phyloP scores from a whole-genome alignment of 2,113 vertebrate genomes.

The Burhinus oedicnemus region DNA sequence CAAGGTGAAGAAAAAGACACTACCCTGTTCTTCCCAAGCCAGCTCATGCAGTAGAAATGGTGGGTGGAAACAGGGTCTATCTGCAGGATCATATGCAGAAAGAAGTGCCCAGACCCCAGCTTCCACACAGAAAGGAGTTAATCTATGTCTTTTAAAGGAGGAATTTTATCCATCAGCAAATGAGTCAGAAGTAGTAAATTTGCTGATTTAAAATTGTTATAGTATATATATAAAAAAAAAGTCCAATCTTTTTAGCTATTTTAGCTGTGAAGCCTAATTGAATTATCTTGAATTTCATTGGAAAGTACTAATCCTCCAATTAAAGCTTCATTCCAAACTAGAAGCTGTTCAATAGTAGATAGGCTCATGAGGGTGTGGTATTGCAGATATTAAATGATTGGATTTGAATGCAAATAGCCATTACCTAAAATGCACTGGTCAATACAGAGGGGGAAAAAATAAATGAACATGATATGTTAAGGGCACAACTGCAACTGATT shows the following conservation, averaged over 20 bases:
- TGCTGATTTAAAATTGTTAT: background rate
- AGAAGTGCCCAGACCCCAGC: background rate
- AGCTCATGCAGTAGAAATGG: background rate
- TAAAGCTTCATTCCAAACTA: background rate
- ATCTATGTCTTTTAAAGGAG: background rate
- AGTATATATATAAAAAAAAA: background rate
- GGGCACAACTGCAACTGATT: background rate
- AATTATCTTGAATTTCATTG: background rate
- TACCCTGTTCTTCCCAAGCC: background rate
- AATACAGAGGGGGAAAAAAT: background rate
- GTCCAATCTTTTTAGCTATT: background rate
- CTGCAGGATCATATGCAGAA: background rate
- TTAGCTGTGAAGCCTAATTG: background rate
- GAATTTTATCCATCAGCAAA: background rate
- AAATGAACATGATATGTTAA: background rate
- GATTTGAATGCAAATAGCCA: background rate
- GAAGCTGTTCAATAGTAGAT: background rate
- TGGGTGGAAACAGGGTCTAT: background rate
- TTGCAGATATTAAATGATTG: background rate
- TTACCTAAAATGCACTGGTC: background rate
- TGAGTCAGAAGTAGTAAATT: background rate
- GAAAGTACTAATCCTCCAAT: background rate
- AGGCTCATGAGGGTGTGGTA: background rate
- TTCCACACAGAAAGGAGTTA: background rate
- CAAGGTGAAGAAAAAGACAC: background rate